These are phyloP conservation scores for Pipistrellus pygmaeus DNA, from an alignment of 2,797 vertebrate species.

Conservation along the genomic window DNA sequence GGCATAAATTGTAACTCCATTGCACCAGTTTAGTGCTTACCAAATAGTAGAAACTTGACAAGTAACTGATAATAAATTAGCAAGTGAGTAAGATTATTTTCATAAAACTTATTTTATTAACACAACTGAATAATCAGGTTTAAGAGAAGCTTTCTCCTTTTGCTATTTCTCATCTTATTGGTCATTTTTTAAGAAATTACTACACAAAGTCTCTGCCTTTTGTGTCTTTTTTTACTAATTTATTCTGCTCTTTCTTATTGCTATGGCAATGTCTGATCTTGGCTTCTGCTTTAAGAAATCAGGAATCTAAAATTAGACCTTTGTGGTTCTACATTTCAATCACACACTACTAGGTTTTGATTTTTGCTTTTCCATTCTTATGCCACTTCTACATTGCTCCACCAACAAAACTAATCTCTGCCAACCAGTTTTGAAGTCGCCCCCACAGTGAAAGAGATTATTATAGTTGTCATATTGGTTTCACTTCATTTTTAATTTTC, in stretches of 20 bases:
- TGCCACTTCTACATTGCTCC: background rate
- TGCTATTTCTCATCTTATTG: background rate
- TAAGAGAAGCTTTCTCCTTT: background rate
- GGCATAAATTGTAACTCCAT: background rate
- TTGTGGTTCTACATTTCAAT: background rate
- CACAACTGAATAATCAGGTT: background rate
- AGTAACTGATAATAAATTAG: background rate
- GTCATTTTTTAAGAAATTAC: background rate
- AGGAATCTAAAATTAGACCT: background rate
- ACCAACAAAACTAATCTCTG: background rate
- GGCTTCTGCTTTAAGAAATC: slow-evolving; percentile 30
- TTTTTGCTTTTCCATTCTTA: background rate
- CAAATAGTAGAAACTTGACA: background rate
- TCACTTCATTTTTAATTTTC: background rate
- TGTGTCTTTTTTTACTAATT: background rate
- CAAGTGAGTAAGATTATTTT: background rate
- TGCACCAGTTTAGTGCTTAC: background rate
- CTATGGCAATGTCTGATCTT: background rate
- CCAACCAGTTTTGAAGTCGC: background rate
- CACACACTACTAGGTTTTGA: background rate
- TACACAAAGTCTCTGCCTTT: background rate
- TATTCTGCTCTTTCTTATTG: background rate
- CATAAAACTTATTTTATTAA: background rate
- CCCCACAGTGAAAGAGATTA: background rate
- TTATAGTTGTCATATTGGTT: background rate